Evolutionary conservation across 1,140 invertebrate species (phyloP).

Genomic region (Lepidurus packardi): DNA sequence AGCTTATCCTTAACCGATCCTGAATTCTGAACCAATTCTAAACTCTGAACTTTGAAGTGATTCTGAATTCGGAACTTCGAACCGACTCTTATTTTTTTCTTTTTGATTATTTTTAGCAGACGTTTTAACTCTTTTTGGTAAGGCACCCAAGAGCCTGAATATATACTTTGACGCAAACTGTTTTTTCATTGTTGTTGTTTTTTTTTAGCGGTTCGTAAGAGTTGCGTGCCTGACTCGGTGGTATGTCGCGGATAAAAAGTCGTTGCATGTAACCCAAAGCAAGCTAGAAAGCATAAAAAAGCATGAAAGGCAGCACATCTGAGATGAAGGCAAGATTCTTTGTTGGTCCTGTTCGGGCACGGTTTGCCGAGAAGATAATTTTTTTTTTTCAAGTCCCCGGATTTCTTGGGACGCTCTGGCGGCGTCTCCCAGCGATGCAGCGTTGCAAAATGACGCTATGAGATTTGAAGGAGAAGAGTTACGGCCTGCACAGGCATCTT

Average conservation of each 20-base stretch:
- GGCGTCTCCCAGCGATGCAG: neutral
- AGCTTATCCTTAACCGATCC: no score
- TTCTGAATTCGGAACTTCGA: no score
- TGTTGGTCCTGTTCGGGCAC: neutral
- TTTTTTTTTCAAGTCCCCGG: neutral
- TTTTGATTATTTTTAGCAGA: no score
- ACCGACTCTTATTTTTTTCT: no score
- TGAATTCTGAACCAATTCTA: no score
- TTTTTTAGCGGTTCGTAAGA: neutral
- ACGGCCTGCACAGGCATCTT: neutral
- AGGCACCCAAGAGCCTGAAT: no score
- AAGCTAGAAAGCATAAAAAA: neutral
- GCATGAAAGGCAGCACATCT: neutral
- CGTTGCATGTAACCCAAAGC: neutral
- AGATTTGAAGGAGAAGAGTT: slow-evolving; percentile 8
- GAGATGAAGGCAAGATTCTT: neutral
- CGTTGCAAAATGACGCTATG: neutral
- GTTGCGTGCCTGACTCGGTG: neutral
- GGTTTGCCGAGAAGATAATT: neutral
- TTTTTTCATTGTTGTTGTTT: neutral
- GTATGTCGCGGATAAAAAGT: neutral
- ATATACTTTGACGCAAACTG: neutral
- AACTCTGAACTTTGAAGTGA: no score
- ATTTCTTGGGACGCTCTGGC: neutral
- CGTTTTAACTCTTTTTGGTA: no score